These are phyloP conservation scores for Neria commutata DNA, from an alignment of 2,888 invertebrate species.

Conservation along the genomic window DNA sequence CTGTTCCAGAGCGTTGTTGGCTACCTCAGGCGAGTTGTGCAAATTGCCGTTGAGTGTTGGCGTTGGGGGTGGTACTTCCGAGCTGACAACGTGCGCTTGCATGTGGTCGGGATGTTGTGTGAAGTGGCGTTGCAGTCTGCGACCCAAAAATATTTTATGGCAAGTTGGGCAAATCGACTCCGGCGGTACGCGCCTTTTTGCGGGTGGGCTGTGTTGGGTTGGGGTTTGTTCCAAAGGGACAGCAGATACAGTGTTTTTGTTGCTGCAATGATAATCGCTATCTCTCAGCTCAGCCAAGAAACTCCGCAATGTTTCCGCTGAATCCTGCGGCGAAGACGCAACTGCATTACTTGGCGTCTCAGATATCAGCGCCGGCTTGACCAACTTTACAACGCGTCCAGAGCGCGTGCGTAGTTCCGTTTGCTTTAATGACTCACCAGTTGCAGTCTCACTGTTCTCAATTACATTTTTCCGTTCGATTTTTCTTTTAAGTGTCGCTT, in stretches of 20 bases:
- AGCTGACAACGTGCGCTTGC: conserved; percentile 21
- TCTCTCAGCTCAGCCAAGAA: conserved; percentile 45
- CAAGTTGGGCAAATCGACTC: conserved; percentile 56
- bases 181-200: conserved; percentile 45
- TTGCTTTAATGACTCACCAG: neutral
- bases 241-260: conserved; percentile 12
- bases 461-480: conserved; percentile 15
- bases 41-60: neutral
- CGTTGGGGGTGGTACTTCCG: neutral
- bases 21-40: conserved; percentile 8
- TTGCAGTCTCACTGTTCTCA: neutral
- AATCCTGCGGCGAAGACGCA: conserved; percentile 17
- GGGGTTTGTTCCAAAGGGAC: neutral
- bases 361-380: conserved; percentile 1
- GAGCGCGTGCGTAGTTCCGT: conserved; percentile 43
- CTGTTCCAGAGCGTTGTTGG: conserved; percentile 25
- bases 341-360: conserved; percentile 1
- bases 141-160: conserved; percentile 58
- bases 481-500: conserved; percentile 9
- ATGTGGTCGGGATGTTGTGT: conserved; percentile 56
- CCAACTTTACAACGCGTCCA: conserved; percentile 44
- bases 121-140: conserved; percentile 54
- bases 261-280: conserved; percentile 20
- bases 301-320: conserved; percentile 38
- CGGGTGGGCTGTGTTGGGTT: neutral